A percentile compares a stretch with the other conserved stretches of the same genome.
phyloP scores from a whole-genome alignment of 2,113 vertebrate species.

The Triplophysa tibetana region DNA sequence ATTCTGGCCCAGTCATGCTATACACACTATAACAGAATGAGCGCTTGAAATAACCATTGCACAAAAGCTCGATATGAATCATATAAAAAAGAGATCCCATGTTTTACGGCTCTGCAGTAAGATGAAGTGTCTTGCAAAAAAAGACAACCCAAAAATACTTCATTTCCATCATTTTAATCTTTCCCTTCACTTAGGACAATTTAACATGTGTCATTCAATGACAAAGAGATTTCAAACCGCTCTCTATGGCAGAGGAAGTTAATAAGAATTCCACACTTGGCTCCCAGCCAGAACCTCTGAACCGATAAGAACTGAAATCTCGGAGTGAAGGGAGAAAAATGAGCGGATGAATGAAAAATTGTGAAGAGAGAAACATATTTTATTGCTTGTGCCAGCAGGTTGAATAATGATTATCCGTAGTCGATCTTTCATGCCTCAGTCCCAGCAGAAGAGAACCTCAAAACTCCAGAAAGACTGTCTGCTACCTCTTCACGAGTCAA shows the following conservation, averaged over 20 bases:
- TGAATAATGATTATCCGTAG: slow-evolving; percentile 73
- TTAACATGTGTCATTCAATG: slow-evolving; percentile 30
- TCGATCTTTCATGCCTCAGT: slow-evolving; percentile 58
- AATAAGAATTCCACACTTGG: slow-evolving; percentile 60
- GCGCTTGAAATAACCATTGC: no score
- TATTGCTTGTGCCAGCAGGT: slow-evolving; percentile 77
- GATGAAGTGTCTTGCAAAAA: not conserved
- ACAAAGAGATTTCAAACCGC: slow-evolving; percentile 49
- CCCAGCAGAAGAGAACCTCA: slow-evolving; percentile 39
- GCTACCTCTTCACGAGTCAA: slow-evolving; percentile 41
- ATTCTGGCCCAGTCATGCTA: not conserved
- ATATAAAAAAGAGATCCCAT: not conserved
- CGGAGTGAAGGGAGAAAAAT: slow-evolving; percentile 41
- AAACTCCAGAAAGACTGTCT: slow-evolving; percentile 47
- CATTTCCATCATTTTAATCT: slow-evolving; percentile 28
- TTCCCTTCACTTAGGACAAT: slow-evolving; percentile 40
- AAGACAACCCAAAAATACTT: not conserved
- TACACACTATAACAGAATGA: not conserved
- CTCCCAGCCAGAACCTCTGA: slow-evolving; percentile 61
- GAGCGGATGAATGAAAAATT: slow-evolving; percentile 42
- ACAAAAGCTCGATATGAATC: no score
- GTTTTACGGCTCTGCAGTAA: not conserved
- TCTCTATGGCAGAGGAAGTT: slow-evolving; percentile 46
- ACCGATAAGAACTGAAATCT: slow-evolving; percentile 64
- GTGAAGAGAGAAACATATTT: slow-evolving; percentile 55